Base-by-base conservation (phyloP, 2,888 invertebrate genomes). In the Mythimna impura region DNA sequence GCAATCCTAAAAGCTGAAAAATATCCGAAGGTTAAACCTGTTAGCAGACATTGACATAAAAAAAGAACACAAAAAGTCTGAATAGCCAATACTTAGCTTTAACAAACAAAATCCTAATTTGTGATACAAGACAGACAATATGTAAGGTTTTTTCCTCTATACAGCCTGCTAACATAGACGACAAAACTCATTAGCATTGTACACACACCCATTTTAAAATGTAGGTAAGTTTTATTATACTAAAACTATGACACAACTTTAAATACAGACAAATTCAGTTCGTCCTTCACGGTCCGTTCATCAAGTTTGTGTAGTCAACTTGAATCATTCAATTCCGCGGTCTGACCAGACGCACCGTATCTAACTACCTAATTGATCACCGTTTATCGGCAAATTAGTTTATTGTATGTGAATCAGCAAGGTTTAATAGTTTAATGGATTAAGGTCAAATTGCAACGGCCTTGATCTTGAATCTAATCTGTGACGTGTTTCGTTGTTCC, bases 241-340 rank as follows among this genome's bases (percentile, higher is more conserved):
- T 22, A n/a, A 40, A 66, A 66, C 47, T 57, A 30, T 50, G 47
- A 30, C 22, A 30, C 60, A 58, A 55, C 14, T 20, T 63, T 25
- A 14, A 74, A 47, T 20, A 20, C 52, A 69, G 64, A 43, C 36
- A 36, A 40, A 47, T 60, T 62, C n/a, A 7, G 57, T 64, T 57
- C 66, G 73, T 76, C 89, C 91, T 91, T 91, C 90, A 89, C 82
- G 89, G 78, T 83, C 61, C 73, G 78, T 71, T 72, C 61, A 63
- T 65, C 73, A 57, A 76, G 70, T 83, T 77, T 79, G 86, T 86
- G 86, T 69, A 86, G 81, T 81, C 73, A 73, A 71, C 69, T 75
- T 68, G 71, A 81, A 81, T 83, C 81, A 86, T 85, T 81, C 81
- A 85, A 81, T 84, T 82, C 71, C 70, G 67, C 43, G 67, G 55